Conservation (phyloP, 2,113 vertebrate species). For the Trachemys scripta region DNA sequence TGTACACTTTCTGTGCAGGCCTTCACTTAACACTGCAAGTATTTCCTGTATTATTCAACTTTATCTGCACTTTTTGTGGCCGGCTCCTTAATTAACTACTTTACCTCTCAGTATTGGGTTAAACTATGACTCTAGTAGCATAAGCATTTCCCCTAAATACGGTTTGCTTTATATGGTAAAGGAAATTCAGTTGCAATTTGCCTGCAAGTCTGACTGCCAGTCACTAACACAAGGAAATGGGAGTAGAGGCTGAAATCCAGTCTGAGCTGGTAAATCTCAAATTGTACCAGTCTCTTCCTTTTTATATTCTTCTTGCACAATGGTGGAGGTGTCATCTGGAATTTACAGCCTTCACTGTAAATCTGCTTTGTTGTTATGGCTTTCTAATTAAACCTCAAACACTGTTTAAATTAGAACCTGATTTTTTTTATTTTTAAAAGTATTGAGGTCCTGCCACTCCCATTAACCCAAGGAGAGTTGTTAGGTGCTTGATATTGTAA, state of each 20-base stretch:
- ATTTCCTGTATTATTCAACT: accelerated
- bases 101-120: background rate
- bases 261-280: background rate
- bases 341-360: background rate
- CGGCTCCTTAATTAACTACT: background rate
- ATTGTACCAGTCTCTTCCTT: background rate
- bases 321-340: background rate
- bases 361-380: background rate
- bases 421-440: background rate
- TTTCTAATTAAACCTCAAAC: background rate
- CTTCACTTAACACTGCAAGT: background rate
- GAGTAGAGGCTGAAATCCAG: background rate
- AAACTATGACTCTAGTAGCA: background rate
- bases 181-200: background rate
- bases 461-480: background rate
- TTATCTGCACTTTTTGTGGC: background rate
- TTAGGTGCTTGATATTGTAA: background rate
- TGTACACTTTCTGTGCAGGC: accelerated
- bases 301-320: background rate
- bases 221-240: background rate
- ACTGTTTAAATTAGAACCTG: background rate
- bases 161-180: background rate
- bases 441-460: background rate
- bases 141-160: background rate
- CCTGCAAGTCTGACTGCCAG: background rate